phyloP scores from a whole-genome alignment of 1,140 invertebrate genomes.

The Yoshiicerus persimilis region DNA sequence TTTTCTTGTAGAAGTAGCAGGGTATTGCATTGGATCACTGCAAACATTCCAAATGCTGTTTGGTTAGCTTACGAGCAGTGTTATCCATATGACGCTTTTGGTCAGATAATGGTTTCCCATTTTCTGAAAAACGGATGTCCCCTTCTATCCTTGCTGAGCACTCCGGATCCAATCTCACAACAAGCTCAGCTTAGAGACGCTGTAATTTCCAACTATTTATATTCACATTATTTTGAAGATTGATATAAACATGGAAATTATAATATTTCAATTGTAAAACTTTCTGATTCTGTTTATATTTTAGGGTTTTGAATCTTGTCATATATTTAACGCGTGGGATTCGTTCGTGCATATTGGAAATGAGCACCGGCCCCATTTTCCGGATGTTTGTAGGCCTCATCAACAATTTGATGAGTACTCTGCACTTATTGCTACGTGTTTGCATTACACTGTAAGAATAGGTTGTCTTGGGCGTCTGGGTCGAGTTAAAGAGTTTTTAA shows the following conservation, averaged over 20 bases:
- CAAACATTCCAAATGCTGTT: slow-evolving; percentile 33
- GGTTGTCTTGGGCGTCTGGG: not conserved
- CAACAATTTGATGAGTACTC: slow-evolving; percentile 49
- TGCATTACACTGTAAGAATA: slow-evolving; percentile 46
- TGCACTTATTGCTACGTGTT: slow-evolving; percentile 45
- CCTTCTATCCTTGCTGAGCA: slow-evolving; percentile 23
- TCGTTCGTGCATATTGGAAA: slow-evolving; percentile 37
- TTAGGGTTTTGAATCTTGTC: slow-evolving; percentile 34
- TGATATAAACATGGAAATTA: not conserved
- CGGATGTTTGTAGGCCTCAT: not conserved
- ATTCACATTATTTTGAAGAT: not conserved
- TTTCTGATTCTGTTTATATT: not conserved
- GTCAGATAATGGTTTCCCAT: slow-evolving; percentile 47
- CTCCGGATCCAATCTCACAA: slow-evolving; percentile 24
- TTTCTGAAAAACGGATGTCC: slow-evolving; percentile 46
- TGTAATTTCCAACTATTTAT: slow-evolving; percentile 12
- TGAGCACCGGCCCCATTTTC: slow-evolving; percentile 22
- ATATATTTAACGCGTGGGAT: slow-evolving; percentile 46
- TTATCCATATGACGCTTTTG: slow-evolving; percentile 43
- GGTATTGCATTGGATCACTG: slow-evolving; percentile 40
- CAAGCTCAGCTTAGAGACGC: slow-evolving; percentile 30
- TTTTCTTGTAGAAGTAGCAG: slow-evolving; percentile 25
- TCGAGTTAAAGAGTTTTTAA: not conserved
- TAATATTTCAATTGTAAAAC: not conserved
- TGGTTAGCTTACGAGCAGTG: slow-evolving; percentile 48